Conservation (phyloP, 1,140 invertebrate species). For the Macrocentrus cingulum region DNA sequence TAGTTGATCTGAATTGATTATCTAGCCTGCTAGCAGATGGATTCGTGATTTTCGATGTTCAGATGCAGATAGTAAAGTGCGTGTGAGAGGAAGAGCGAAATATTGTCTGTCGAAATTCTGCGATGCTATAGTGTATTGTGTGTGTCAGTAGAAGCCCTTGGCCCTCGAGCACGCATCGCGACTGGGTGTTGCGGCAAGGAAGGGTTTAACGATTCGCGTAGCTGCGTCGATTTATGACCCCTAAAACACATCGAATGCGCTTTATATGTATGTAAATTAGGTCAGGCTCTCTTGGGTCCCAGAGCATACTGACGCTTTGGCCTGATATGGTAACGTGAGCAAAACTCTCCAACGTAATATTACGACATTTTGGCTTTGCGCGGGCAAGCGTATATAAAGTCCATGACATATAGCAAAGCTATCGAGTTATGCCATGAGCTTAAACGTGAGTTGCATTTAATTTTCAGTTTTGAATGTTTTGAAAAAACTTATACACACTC, state of each 20-base stretch:
- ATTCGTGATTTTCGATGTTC: too few relatives aligned
- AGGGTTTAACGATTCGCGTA: constrained; percentile 60
- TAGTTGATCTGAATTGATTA: too few relatives aligned
- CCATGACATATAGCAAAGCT: too few relatives aligned
- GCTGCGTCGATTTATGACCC: constrained; percentile 59
- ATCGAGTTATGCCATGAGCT: too few relatives aligned
- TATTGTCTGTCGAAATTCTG: neutral
- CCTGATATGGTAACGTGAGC: neutral
- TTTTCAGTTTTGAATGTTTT: too few relatives aligned
- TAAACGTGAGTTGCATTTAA: too few relatives aligned
- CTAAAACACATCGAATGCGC: constrained; percentile 61
- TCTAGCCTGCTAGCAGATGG: too few relatives aligned
- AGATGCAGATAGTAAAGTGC: neutral
- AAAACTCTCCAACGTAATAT: constrained; percentile 37
- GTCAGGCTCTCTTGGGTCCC: constrained; percentile 46
- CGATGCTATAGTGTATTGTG: neutral
- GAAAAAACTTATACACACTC: too few relatives aligned
- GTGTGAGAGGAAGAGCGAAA: neutral
- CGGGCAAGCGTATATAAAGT: too few relatives aligned
- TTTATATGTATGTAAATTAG: constrained; percentile 62
- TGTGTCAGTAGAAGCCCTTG: neutral
- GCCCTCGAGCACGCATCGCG: neutral
- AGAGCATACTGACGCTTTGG: constrained; percentile 19
- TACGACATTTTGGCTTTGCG: constrained; percentile 43
- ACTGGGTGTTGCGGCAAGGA: constrained; percentile 53